A percentile compares a stretch with the other conserved stretches of the same genome.
phyloP scores from a whole-genome alignment of 2,888 invertebrate genomes.

The Leptinotarsa rubiginosa region DNA sequence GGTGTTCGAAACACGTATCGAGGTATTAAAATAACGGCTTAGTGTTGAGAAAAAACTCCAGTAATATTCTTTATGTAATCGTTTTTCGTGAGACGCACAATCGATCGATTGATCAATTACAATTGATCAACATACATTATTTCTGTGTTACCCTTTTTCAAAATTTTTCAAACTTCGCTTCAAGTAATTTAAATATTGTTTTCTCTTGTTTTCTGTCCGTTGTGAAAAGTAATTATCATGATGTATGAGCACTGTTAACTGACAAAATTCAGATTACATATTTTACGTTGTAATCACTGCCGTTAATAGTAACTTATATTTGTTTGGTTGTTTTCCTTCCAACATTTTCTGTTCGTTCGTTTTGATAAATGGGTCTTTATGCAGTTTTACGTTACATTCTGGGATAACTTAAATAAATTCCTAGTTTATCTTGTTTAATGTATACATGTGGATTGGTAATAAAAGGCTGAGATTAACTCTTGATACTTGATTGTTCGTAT shows the following conservation, averaged over 20 bases:
- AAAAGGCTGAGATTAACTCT: slow-evolving; percentile 7
- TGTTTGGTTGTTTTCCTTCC: slow-evolving; percentile 23
- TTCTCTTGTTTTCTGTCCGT: slow-evolving; percentile 2
- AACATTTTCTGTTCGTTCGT: slow-evolving; percentile 22
- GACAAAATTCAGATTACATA: slow-evolving; percentile 29
- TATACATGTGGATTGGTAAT: slow-evolving; percentile 33
- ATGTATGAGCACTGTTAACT: slow-evolving; percentile 19
- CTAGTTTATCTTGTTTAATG: slow-evolving; percentile 32
- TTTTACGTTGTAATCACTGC: slow-evolving; percentile 30
- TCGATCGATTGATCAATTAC: too few species aligned
- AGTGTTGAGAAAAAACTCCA: too few species aligned
- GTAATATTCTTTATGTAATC: too few species aligned
- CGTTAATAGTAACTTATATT: slow-evolving; percentile 31
- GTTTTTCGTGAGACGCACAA: too few species aligned
- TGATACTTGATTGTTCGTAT: slow-evolving; percentile 13
- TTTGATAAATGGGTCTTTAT: slow-evolving; percentile 31
- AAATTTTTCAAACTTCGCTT: too few species aligned
- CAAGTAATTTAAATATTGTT: too few species aligned
- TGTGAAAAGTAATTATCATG: slow-evolving; percentile 18
- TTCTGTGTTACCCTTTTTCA: too few species aligned
- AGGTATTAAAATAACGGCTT: too few species aligned
- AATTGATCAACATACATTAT: too few species aligned
- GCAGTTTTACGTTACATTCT: slow-evolving; percentile 27
- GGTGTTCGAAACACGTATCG: too few species aligned
- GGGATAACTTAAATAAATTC: slow-evolving; percentile 36